A percentile compares a stretch with the other conserved stretches of the same genome.
phyloP scores from a whole-genome alignment of 2,113 vertebrate genomes.

The Toxotes chatareus region DNA sequence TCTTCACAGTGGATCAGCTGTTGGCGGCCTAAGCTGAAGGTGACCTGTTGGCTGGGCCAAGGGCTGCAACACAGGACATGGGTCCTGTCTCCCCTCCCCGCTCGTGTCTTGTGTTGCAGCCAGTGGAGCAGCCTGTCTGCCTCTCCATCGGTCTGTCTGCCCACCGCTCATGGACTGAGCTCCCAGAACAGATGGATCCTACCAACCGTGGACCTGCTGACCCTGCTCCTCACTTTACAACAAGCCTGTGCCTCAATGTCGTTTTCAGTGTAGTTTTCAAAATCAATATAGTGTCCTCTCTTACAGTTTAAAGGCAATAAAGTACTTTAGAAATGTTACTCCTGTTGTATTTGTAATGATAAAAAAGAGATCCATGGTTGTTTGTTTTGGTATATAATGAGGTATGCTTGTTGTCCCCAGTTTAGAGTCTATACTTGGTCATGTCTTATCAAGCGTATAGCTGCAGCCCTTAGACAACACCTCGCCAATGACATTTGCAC shows the following conservation, averaged over 20 bases:
- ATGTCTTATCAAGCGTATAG: constrained; percentile 15
- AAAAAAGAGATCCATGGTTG: background rate
- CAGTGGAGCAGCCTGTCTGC: constrained; percentile 82
- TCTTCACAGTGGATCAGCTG: constrained; percentile 66
- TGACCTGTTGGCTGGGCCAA: constrained; percentile 80
- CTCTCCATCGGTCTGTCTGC: constrained; percentile 11
- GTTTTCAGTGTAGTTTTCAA: constrained; percentile 9
- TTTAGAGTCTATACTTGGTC: constrained; percentile 20
- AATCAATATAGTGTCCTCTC: constrained; percentile 7
- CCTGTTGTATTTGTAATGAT: constrained; percentile 17
- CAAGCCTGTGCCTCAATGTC: background rate
- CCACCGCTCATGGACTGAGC: constrained; percentile 12
- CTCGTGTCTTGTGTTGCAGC: constrained; percentile 92
- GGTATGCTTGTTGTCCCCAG: background rate
- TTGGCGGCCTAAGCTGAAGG: constrained; percentile 67
- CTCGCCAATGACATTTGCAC: constrained; percentile 35
- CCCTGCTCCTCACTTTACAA: constrained; percentile 1
- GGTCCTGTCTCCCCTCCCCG: constrained; percentile 81
- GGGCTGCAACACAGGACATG: constrained; percentile 90
- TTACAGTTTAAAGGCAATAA: constrained; percentile 46
- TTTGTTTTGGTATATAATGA: constrained; percentile 18
- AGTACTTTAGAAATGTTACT: background rate
- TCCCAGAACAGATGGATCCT: constrained; percentile 39
- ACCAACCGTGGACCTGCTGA: background rate
- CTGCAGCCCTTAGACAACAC: constrained; percentile 18